A percentile compares a stretch with the other conserved stretches of the same genome.
These are phyloP conservation scores for Leptoteleia sp. DNA, from an alignment of 1,140 invertebrate species.

Conservation along the genomic window DNA sequence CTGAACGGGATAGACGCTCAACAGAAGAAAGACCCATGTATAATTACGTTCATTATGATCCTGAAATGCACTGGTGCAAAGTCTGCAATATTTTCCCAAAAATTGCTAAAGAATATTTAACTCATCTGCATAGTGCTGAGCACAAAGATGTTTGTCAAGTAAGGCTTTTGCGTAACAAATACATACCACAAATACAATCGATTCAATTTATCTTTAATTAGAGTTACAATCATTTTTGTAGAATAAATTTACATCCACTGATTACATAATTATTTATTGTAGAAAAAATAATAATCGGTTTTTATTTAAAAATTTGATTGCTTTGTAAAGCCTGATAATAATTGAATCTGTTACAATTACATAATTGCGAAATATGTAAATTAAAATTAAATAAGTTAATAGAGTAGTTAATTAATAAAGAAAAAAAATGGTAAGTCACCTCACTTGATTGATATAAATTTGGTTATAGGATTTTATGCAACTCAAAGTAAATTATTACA, in stretches of 20 bases:
- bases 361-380: no score
- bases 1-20: constrained; percentile 71
- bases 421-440: constrained; percentile 3
- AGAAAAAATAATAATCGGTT: no score
- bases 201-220: no score
- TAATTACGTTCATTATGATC: constrained; percentile 92
- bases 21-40: constrained; percentile 80
- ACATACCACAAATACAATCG: no score
- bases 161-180: no score
- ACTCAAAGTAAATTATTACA: constrained; percentile 2
- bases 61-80: constrained; percentile 92
- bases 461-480: neutral
- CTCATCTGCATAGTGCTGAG: constrained; percentile 89
- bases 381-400: constrained; percentile 1
- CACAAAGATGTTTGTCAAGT: constrained; percentile 85
- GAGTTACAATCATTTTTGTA: no score
- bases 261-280: no score
- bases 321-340: no score
- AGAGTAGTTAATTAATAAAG: neutral
- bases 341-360: no score
- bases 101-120: constrained; percentile 91
- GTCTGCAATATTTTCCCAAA: constrained; percentile 92
- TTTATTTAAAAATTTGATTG: no score
- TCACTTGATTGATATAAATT: neutral
- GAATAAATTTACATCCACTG: neutral